Percentiles rank a stretch among this genome's conserved stretches.
Conservation (phyloP, 2,797 vertebrate species). For the Eurystomus glaucurus region DNA sequence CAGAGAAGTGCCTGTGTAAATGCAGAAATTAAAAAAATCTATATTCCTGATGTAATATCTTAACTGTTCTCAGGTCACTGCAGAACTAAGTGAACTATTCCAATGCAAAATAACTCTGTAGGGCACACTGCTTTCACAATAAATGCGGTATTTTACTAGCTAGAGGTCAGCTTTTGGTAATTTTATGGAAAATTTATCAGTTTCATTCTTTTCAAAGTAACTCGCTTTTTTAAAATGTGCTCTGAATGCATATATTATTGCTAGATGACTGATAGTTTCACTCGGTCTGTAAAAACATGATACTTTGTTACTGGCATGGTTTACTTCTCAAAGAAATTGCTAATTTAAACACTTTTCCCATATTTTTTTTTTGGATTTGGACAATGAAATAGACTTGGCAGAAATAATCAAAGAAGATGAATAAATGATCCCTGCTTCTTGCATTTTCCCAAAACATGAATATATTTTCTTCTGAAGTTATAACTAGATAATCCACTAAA, state of each 20-base stretch:
- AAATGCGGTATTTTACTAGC: neutral
- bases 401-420: neutral
- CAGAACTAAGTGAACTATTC: neutral
- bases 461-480: neutral
- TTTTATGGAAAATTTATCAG: neutral
- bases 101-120: neutral
- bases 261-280: neutral
- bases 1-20: neutral
- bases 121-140: neutral
- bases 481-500: neutral
- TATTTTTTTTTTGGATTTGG: neutral
- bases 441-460: neutral
- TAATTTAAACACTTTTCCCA: neutral
- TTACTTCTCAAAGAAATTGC: neutral
- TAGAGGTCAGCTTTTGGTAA: neutral
- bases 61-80: neutral
- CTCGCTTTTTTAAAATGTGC: neutral
- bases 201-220: neutral
- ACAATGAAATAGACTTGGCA: neutral
- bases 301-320: neutral
- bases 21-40: neutral
- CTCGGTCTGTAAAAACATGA: neutral
- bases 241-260: neutral
- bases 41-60: neutral
- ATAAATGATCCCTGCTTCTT: neutral